Base-by-base conservation (phyloP, 2,113 vertebrate genomes). In the Thinocorus orbignyianus region DNA sequence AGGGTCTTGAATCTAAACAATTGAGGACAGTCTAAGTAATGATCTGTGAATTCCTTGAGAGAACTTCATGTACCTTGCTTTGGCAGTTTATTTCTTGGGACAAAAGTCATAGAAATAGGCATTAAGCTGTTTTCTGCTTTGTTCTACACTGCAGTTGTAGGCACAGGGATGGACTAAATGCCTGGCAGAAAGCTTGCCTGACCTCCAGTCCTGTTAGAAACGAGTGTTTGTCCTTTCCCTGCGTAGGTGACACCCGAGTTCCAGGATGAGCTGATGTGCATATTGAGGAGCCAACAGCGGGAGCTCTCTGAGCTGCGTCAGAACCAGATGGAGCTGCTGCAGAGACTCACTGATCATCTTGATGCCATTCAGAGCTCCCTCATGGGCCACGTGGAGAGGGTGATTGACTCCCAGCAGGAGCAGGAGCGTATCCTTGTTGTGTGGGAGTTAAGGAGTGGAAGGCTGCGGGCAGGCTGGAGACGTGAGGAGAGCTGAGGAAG, bases 381-480 rank as follows among this genome's bases (percentile, higher is more conserved):
- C 18, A 98, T 98, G 94, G 98, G 98, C 72, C 99, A 99, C 3
- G 95, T 99, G 10, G 99, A 99, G 91, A 98, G 98, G 17, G 98
- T 98, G 60, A 97, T 99, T 9, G 98, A 98, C 81, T 98, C 98
- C 39, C 98, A 99, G 88, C 99, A 99, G 61, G 99, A 99, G 83
- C 99, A 99, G 60, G 99, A 99, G 69, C 99, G 99, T 99, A 99
- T 99, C 99, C 99, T 98, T 87, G n/a, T 19, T 30, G 13, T 1
- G 0, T 42, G 64, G 61, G 46, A 65, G 42, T 11, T 30, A 7
- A 20, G 69, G 49, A 72, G 44, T 11, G 28, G 39, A 58, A 49
- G 42, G 88, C 65, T 81, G 72, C 4, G 4, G 62, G 81, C 77
- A 62, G 49, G 9, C 16, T 20, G 2, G 23, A 64, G 49, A 19